Conservation (phyloP, 2,888 invertebrate genomes). For the Phytoseiulus persimilis region DNA sequence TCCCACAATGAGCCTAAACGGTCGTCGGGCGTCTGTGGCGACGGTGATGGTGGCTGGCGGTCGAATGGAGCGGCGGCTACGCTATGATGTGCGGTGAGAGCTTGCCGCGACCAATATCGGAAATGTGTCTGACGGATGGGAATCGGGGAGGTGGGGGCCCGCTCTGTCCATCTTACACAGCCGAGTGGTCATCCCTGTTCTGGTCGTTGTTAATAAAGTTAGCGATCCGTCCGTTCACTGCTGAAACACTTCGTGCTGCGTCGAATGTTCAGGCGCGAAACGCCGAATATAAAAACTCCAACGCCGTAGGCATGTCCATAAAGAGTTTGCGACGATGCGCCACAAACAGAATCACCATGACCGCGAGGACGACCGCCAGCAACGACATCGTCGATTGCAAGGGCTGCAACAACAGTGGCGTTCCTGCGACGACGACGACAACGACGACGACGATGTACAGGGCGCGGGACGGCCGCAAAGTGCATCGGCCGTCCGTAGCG, state of each 20-base stretch:
- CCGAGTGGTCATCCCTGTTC: not conserved
- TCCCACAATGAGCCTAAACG: not conserved
- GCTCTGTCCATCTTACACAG: not conserved
- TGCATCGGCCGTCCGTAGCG: too few species aligned
- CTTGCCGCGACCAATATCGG: not conserved
- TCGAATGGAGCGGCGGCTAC: not conserved
- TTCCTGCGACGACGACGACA: too few species aligned
- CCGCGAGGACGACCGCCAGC: too few species aligned
- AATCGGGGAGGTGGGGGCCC: not conserved
- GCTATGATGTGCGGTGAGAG: constrained; percentile 5
- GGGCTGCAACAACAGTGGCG: too few species aligned
- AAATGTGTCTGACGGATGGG: not conserved
- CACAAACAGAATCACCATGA: too few species aligned
- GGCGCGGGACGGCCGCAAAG: too few species aligned
- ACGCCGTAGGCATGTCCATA: not conserved
- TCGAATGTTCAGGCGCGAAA: not conserved
- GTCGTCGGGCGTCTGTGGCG: not conserved
- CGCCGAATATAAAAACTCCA: not conserved
- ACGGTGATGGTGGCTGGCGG: not conserved
- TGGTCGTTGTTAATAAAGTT: not conserved
- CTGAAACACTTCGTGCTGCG: not conserved
- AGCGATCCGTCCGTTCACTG: not conserved
- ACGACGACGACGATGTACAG: too few species aligned
- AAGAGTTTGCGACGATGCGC: not conserved
- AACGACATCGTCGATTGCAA: too few species aligned